Evolutionary conservation across 2,797 vertebrate genomes (phyloP).

Genomic region (Sebastes miniatus): DNA sequence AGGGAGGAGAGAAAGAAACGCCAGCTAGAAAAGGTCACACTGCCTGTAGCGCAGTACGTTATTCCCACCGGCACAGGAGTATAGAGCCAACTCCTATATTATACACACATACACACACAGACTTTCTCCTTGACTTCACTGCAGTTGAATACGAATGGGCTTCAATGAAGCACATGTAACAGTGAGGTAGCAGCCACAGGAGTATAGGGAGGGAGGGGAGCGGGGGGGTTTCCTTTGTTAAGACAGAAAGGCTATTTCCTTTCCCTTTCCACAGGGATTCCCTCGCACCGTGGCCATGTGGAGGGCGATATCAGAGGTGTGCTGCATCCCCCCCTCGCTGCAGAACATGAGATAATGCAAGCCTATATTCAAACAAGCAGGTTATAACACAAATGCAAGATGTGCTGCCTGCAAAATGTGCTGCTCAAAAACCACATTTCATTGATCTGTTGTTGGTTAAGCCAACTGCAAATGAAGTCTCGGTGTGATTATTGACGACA

Average conservation of each 20-base stretch:
- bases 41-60: constrained; percentile 75
- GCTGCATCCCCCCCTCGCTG: background rate
- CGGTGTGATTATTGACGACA: constrained; percentile 10
- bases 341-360: constrained; percentile 2
- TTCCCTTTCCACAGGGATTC: constrained; percentile 46
- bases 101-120: constrained; percentile 43
- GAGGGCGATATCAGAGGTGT: constrained; percentile 9
- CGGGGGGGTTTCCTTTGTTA: constrained; percentile 47
- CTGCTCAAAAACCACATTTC: constrained; percentile 7
- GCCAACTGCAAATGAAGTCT: constrained; percentile 13
- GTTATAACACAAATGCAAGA: background rate
- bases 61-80: constrained; percentile 74
- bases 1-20: constrained; percentile 52
- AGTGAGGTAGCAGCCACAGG: constrained; percentile 56
- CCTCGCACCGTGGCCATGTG: background rate
- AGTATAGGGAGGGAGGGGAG: constrained; percentile 23
- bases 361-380: background rate
- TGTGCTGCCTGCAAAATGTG: background rate
- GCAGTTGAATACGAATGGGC: constrained; percentile 68
- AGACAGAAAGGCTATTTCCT: constrained; percentile 43
- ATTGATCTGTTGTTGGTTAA: constrained; percentile 26
- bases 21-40: constrained; percentile 76
- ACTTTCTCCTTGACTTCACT: constrained; percentile 70
- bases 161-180: constrained; percentile 68
- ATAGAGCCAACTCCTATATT: constrained; percentile 71